Percentiles rank a stretch among this genome's conserved stretches.
phyloP scores from a whole-genome alignment of 2,888 invertebrate species.

The Oeneis ivallda region DNA sequence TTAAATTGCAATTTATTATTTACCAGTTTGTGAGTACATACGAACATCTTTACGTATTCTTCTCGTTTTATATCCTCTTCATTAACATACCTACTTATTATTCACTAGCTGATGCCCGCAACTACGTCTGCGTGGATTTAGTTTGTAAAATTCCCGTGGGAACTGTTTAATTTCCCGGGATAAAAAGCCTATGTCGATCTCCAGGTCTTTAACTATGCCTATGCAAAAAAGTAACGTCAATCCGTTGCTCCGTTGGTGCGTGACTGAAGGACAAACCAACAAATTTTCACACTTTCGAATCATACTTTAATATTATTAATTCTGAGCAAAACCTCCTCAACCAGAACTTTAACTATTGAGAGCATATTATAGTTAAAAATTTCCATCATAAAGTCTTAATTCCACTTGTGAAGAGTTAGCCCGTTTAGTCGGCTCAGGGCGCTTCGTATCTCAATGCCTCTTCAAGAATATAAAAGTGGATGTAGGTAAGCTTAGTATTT shows the following conservation, averaged over 20 bases:
- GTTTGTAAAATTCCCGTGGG: too few species aligned
- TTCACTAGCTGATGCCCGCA: too few species aligned
- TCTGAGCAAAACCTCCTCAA: slow-evolving; percentile 3
- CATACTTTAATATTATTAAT: neutral
- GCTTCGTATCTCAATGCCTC: slow-evolving; percentile 23
- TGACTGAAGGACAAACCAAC: too few species aligned
- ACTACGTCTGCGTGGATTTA: too few species aligned
- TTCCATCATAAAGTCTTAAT: slow-evolving; percentile 25
- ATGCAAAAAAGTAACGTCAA: too few species aligned
- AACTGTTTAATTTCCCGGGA: too few species aligned
- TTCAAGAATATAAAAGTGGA: slow-evolving; percentile 33
- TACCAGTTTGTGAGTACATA: neutral
- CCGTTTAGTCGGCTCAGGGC: slow-evolving; percentile 14
- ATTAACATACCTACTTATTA: too few species aligned
- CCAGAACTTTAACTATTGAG: slow-evolving; percentile 11
- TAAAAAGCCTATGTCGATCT: too few species aligned
- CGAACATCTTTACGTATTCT: too few species aligned
- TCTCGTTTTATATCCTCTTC: too few species aligned
- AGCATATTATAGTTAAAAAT: slow-evolving; percentile 24
- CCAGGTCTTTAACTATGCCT: too few species aligned
- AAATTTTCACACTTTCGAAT: neutral
- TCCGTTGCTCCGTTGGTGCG: too few species aligned
- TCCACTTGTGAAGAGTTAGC: slow-evolving; percentile 21
- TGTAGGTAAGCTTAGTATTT: slow-evolving; percentile 40
- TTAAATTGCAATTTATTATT: slow-evolving; percentile 2